Evolutionary conservation across 2,888 invertebrate genomes (phyloP).

Genomic region (Ophion costatus): DNA sequence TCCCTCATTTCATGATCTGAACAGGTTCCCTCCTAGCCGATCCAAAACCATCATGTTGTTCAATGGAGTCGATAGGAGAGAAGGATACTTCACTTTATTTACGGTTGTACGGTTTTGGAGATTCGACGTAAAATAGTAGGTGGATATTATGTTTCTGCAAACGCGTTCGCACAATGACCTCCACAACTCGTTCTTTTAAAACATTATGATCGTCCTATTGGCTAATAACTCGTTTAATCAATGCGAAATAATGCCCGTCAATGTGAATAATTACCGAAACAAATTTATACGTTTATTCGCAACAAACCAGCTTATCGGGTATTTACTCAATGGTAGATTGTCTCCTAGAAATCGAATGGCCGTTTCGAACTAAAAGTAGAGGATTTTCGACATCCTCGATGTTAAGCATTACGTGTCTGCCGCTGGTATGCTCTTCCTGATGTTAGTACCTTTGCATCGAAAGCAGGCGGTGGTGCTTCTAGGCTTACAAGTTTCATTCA

Average conservation of each 20-base stretch:
- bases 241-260: slow-evolving; percentile 42
- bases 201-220: slow-evolving; percentile 54
- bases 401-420: slow-evolving; percentile 6
- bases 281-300: slow-evolving; percentile 14
- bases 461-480: neutral
- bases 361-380: neutral
- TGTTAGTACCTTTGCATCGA: neutral
- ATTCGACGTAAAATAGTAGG: slow-evolving; percentile 4
- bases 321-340: neutral
- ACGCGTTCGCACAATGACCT: neutral
- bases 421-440: neutral
- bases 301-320: neutral
- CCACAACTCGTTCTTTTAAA: neutral
- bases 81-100: neutral
- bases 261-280: slow-evolving; percentile 42
- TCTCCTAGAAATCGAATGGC: neutral
- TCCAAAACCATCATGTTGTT: too few species aligned
- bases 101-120: neutral
- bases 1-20: too few species aligned
- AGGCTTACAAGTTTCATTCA: neutral
- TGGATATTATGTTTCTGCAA: neutral
- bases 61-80: neutral
- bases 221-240: slow-evolving; percentile 39
- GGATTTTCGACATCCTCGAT: neutral
- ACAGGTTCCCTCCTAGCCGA: too few species aligned